These are phyloP conservation scores for Baronia brevicornis DNA, from an alignment of 2,888 invertebrate genomes.

Conservation along the genomic window DNA sequence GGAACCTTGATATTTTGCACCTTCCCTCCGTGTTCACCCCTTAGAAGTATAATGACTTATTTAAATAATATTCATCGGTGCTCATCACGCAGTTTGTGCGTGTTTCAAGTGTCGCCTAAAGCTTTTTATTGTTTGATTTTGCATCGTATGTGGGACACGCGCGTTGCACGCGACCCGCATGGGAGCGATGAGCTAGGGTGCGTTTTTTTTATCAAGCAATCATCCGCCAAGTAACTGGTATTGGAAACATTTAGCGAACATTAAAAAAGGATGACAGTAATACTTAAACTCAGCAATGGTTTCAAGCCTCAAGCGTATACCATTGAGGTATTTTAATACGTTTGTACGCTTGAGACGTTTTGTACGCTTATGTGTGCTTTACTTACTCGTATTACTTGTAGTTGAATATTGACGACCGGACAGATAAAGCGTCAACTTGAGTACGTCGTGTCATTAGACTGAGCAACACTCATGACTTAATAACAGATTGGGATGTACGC, in stretches of 20 bases:
- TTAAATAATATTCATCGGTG: conserved; percentile 28
- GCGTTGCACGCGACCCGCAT: conserved; percentile 69
- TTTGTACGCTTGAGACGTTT: no score
- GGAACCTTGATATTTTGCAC: conserved; percentile 54
- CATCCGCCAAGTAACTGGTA: conserved; percentile 45
- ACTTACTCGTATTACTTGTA: no score
- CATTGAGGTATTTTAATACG: no score
- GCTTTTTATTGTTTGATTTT: conserved; percentile 55
- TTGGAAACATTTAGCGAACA: conserved; percentile 28
- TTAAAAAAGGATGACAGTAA: conserved; percentile 18
- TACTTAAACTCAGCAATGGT: no score
- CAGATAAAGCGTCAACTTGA: conserved; percentile 4
- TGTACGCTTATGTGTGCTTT: no score
- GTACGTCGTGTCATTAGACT: conserved; percentile 14
- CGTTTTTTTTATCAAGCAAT: conserved; percentile 36
- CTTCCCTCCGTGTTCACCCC: conserved; percentile 45
- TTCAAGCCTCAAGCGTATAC: no score
- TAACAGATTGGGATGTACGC: conserved; percentile 36
- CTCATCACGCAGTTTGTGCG: conserved; percentile 39
- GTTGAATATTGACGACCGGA: conserved; percentile 3
- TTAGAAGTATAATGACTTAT: conserved; percentile 23
- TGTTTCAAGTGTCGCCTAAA: conserved; percentile 47
- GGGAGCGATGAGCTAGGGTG: conserved; percentile 29
- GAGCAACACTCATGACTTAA: conserved; percentile 30
- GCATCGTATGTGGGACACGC: conserved; percentile 68